These are phyloP conservation scores for Pseudomyrmex flavicornis DNA, from an alignment of 1,140 invertebrate species.

Conservation along the genomic window DNA sequence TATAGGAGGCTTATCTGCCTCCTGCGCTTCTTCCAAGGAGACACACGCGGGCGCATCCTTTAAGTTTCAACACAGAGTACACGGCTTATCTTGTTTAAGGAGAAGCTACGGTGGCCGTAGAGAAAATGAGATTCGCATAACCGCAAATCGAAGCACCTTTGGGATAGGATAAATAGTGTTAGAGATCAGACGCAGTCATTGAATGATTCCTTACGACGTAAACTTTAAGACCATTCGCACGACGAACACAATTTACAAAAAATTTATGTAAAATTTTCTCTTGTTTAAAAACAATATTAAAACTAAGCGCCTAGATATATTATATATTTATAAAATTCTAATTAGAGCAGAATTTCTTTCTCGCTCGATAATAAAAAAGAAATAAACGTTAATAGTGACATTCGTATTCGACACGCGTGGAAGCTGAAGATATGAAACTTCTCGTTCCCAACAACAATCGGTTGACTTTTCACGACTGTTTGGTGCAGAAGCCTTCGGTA, in stretches of 20 bases:
- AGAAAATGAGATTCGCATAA: constrained; percentile 75
- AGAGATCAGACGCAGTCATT: constrained; percentile 28
- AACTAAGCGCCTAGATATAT: too few relatives aligned
- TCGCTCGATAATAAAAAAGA: background rate
- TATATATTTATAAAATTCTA: too few relatives aligned
- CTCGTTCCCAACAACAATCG: constrained; percentile 23
- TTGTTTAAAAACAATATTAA: background rate
- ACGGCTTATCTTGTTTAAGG: constrained; percentile 71
- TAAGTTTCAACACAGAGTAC: constrained; percentile 68
- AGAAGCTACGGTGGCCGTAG: constrained; percentile 71
- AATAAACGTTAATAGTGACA: constrained; percentile 8
- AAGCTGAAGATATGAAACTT: constrained; percentile 28
- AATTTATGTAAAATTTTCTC: background rate
- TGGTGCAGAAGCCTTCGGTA: constrained; percentile 1
- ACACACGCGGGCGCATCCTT: constrained; percentile 63
- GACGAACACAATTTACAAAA: background rate
- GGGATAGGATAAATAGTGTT: constrained; percentile 59
- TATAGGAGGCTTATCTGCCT: constrained; percentile 61
- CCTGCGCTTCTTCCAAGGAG: constrained; percentile 40
- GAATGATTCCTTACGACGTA: constrained; percentile 57
- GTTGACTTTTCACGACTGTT: constrained; percentile 41
- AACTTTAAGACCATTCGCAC: constrained; percentile 27
- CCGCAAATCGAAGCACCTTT: constrained; percentile 58
- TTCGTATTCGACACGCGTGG: background rate
- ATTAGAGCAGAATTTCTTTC: too few relatives aligned